Base-by-base conservation (phyloP, 2,797 vertebrate species). In the Yasuhikotakia modesta region DNA sequence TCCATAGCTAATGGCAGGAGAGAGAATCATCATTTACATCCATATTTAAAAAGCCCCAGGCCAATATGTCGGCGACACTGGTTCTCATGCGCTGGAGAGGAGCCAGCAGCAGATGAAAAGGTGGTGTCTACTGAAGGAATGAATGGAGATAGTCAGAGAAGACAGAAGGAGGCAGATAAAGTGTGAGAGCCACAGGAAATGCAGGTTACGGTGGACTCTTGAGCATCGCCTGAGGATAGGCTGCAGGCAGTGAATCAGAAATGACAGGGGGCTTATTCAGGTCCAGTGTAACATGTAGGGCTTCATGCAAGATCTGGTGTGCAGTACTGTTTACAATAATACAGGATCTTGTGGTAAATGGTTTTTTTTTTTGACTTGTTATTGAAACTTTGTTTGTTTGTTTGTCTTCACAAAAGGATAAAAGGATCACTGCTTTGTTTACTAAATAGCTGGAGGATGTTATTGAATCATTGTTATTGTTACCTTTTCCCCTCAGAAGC, bases 211-310 rank as follows among this genome's bases (percentile, higher is more conserved):
- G 79, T 79, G 76, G 81, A 70, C 67, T 76, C 68, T 58, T 67
- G 63, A 72, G 64, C 73, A 70, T 21, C 45, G 73, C 81, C 61
- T 65, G 70, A 50, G 73, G 73, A 77, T 24, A 77, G 46, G 21
- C 48, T 83, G 70, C 73, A 79, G 76, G 73, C 66, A 5, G 65
- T 83, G 70, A 72, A 81, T 81, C 70, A 60, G 66, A 77, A 83
- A 77, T 63, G 79, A 79, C 79, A 70, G 68, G 61, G 70, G 78
- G 32, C 73, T 68, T 64, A 79, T 70, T 77, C 17, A 58, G n/a
- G 67, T 32, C 61, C 63, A 64, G 58, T 65, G 32, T 58, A 66
- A 58, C 57, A 53, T 24, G 46, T 24, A 69, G 55, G 70, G 70
- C 71, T 72, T 76, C 65, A 79, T 32, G 13, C 27, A 19, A 16